A percentile compares a stretch with the other conserved stretches of the same genome.
These are phyloP conservation scores for Tetranychus piercei DNA, from an alignment of 2,888 invertebrate species.

Conservation along the genomic window DNA sequence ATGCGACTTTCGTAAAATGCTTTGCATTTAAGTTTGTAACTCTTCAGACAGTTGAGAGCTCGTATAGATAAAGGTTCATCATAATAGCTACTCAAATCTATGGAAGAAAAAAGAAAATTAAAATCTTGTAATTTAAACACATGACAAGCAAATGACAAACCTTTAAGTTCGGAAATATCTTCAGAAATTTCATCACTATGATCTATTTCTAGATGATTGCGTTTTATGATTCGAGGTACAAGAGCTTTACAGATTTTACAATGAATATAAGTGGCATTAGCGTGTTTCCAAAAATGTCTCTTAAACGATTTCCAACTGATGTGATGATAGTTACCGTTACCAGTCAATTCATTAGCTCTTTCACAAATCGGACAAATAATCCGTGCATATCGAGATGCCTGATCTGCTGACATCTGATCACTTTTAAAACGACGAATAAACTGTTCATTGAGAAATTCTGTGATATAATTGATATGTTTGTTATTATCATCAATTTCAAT, in stretches of 20 bases:
- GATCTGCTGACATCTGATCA: neutral
- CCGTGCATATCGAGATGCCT: neutral
- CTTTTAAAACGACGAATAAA: neutral
- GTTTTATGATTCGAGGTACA: neutral
- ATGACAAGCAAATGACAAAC: neutral
- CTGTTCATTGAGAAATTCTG: neutral
- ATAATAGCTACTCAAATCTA: neutral
- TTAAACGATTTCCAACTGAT: neutral
- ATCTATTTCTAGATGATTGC: neutral
- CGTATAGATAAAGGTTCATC: neutral
- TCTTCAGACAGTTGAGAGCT: neutral
- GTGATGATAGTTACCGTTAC: neutral
- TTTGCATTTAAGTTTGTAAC: neutral
- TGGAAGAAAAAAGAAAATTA: neutral
- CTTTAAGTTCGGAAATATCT: neutral
- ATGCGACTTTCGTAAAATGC: neutral
- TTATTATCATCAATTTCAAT: neutral
- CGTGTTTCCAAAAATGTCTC: constrained; percentile 1
- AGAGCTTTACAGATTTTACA: neutral
- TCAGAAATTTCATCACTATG: neutral
- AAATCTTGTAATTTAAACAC: neutral
- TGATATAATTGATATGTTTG: neutral
- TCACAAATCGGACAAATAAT: constrained; percentile 1
- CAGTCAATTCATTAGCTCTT: neutral
- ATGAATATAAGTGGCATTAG: neutral